Percentiles rank a stretch among this genome's conserved stretches.
phyloP scores from a whole-genome alignment of 2,888 invertebrate genomes.

The Dorcus hopei region DNA sequence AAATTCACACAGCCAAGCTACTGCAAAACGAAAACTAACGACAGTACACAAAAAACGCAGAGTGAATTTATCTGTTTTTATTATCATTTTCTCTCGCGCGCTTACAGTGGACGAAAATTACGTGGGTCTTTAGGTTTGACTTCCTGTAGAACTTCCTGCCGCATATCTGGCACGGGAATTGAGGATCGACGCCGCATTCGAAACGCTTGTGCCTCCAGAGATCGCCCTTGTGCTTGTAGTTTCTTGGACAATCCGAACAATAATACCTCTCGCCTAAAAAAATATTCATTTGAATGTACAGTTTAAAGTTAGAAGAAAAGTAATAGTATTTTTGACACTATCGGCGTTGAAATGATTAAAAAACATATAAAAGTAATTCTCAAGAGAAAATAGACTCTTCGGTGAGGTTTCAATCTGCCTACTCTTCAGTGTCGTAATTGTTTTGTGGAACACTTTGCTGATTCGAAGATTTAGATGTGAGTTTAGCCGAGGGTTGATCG shows the following conservation, averaged over 20 bases:
- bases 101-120: neutral
- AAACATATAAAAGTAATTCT: too few relatives aligned
- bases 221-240: neutral
- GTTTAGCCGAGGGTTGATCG: too few relatives aligned
- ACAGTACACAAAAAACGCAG: neutral
- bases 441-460: too few relatives aligned
- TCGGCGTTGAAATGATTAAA: too few relatives aligned
- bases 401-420: too few relatives aligned
- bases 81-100: neutral
- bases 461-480: too few relatives aligned
- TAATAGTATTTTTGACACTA: too few relatives aligned
- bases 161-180: neutral
- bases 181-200: slow-evolving; percentile 1
- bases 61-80: neutral
- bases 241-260: slow-evolving; percentile 1
- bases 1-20: neutral
- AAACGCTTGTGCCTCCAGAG: neutral
- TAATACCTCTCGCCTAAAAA: neutral
- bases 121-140: neutral
- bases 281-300: neutral
- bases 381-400: too few relatives aligned
- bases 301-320: too few relatives aligned
- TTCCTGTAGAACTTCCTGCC: neutral
- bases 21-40: neutral
- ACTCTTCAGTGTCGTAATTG: too few relatives aligned